These are phyloP conservation scores for Platyscapa corneri DNA, from an alignment of 1,140 invertebrate genomes.

Conservation along the genomic window DNA sequence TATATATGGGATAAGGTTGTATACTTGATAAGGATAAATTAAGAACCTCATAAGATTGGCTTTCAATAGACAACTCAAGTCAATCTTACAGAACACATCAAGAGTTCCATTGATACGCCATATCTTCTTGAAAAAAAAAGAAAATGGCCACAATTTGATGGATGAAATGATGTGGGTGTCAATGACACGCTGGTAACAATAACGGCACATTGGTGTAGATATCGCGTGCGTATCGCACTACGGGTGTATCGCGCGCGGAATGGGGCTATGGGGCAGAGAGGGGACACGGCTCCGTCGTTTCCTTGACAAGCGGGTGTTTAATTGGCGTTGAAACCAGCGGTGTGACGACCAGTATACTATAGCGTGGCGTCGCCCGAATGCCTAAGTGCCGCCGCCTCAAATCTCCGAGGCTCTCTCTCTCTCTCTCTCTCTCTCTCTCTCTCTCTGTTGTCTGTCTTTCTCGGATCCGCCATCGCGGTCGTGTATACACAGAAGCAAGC, in stretches of 20 bases:
- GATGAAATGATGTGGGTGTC: slow-evolving; percentile 54
- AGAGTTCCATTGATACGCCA: neutral
- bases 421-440: too few species aligned
- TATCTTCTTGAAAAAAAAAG: neutral
- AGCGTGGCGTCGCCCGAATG: slow-evolving; percentile 67
- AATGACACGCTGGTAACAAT: slow-evolving; percentile 67
- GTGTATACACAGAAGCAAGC: neutral
- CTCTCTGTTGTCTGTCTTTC: too few species aligned
- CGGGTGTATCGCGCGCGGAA: slow-evolving; percentile 65
- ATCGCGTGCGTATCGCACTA: slow-evolving; percentile 62
- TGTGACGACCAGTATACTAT: slow-evolving; percentile 69
- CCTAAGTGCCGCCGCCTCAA: slow-evolving; percentile 52
- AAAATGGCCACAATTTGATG: neutral
- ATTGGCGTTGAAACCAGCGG: slow-evolving; percentile 75
- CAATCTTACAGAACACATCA: neutral
- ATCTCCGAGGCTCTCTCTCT: slow-evolving; percentile 52
- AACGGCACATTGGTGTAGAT: slow-evolving; percentile 56
- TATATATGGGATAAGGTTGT: too few species aligned
- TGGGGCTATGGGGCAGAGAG: slow-evolving; percentile 45
- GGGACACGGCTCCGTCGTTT: slow-evolving; percentile 59
- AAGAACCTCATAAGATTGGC: neutral
- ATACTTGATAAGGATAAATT: slow-evolving; percentile 18
- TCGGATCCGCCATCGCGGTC: slow-evolving; percentile 65
- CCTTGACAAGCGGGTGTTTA: slow-evolving; percentile 75
- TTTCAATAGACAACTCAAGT: neutral